Evolutionary conservation across 2,797 vertebrate species (phyloP).

Genomic region (Myoxocephalus aenaeus): DNA sequence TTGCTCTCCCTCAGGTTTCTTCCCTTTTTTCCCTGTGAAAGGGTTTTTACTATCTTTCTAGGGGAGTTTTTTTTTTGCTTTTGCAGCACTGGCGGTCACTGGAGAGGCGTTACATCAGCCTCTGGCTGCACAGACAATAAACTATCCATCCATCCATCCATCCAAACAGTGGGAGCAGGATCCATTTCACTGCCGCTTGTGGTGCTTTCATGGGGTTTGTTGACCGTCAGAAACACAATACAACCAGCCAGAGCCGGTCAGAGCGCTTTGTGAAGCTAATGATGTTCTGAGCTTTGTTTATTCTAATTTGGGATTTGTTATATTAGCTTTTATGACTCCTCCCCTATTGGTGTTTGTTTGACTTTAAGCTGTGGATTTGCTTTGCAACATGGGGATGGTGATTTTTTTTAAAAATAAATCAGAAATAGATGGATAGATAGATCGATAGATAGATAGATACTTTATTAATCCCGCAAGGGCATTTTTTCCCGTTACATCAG

Average conservation of each 20-base stretch:
- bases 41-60: too few relatives aligned
- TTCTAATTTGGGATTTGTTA: slow-evolving; percentile 42
- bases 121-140: not conserved
- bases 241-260: not conserved
- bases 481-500: too few relatives aligned
- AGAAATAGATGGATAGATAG: too few relatives aligned
- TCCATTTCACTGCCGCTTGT: not conserved
- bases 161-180: not conserved
- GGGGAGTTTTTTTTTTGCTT: too few relatives aligned
- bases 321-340: slow-evolving; percentile 40
- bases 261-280: slow-evolving; percentile 19
- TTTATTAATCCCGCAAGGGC: too few relatives aligned
- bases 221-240: not conserved
- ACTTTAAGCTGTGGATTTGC: slow-evolving; percentile 12
- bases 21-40: too few relatives aligned
- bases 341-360: slow-evolving; percentile 16
- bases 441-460: too few relatives aligned
- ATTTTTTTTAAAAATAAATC: too few relatives aligned
- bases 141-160: too few relatives aligned
- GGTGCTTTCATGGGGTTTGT: not conserved
- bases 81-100: not conserved
- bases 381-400: not conserved
- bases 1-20: too few relatives aligned
- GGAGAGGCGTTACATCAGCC: not conserved
- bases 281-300: slow-evolving; percentile 29